Evolutionary conservation across 2,888 invertebrate genomes (phyloP), one percentile per base, ranked within the genome.

Genomic region (Ophioninae sp.): DNA sequence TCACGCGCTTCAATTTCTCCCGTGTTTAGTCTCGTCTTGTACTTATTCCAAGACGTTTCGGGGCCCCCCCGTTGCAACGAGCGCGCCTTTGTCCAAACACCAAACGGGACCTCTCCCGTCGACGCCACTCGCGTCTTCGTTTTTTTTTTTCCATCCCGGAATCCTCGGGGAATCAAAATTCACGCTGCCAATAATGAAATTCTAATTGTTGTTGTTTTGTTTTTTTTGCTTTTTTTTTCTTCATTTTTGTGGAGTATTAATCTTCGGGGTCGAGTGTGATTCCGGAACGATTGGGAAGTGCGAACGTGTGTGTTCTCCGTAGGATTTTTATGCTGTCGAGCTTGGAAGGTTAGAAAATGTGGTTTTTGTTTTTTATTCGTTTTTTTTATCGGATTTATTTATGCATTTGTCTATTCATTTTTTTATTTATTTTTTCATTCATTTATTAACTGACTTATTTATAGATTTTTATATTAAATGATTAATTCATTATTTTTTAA

Each of bases 21-120:
- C 22, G 59, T 79, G 75, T 72, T 84, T 79, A 84, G 84, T 84
- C 78, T 69, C 61, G 71, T 68, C 81, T 75, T 74, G 74, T 22
- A 51, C 79, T 75, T 51, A 51, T 51, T 79, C 67, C 39, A 51
- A 51, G 79, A 79, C 75, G 82, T 56, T 77, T 69, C 77, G 61
- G 20, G 22, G 63, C 20, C 13, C 8, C 9, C 22, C 37, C 58
- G 44, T 44, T 44, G 44, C 51, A 30, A 51, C 51, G 17, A 51
- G 51, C 51, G 51, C 51, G 51, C 13, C 6, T 51, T 17, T 51
- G 3, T 51, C 17, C 17, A 17, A 51, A 51, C 51, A 17, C 30
- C 13, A 51, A 51, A 51, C 51, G 51, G 51, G 17, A 51, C 51
- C 17, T 17, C 17, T 51, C 17, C 51, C 51, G 17, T 51, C 51